These are phyloP conservation scores for Antheraea assamensis DNA, from an alignment of 2,888 invertebrate genomes.

Conservation along the genomic window DNA sequence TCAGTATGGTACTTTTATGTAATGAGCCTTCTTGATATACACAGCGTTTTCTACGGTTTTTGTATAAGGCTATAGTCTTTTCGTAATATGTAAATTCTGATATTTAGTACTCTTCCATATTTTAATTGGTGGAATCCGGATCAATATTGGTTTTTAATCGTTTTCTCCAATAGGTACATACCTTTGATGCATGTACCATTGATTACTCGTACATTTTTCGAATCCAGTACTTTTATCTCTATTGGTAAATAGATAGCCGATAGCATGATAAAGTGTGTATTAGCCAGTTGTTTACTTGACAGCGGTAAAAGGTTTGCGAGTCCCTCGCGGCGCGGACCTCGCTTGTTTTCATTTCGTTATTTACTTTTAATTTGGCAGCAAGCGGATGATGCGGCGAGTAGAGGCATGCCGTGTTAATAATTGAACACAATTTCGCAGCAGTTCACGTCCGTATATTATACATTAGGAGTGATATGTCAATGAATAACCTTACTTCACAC, in stretches of 20 bases:
- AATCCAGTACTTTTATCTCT: slow-evolving; percentile 66
- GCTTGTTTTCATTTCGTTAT: slow-evolving; percentile 82
- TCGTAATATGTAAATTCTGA: background rate
- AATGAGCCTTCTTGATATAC: background rate
- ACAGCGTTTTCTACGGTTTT: background rate
- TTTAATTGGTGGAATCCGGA: background rate
- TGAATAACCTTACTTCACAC: background rate
- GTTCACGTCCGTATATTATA: slow-evolving; percentile 32
- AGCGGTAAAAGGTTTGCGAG: slow-evolving; percentile 81
- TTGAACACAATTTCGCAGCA: slow-evolving; percentile 54
- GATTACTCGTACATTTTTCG: slow-evolving; percentile 40
- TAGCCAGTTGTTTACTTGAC: slow-evolving; percentile 77
- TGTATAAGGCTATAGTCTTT: background rate
- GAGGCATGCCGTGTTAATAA: slow-evolving; percentile 76
- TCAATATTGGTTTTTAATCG: background rate
- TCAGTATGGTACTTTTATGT: background rate
- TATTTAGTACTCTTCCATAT: background rate
- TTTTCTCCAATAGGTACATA: background rate
- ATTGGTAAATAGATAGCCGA: slow-evolving; percentile 73
- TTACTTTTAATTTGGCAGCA: slow-evolving; percentile 83
- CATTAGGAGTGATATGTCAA: background rate
- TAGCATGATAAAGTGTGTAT: slow-evolving; percentile 77
- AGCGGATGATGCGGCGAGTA: slow-evolving; percentile 75
- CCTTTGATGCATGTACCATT: slow-evolving; percentile 15
- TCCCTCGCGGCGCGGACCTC: slow-evolving; percentile 70